Percentiles rank a stretch among this genome's conserved stretches.
phyloP scores from a whole-genome alignment of 2,113 vertebrate species.

The Setophaga petechia region DNA sequence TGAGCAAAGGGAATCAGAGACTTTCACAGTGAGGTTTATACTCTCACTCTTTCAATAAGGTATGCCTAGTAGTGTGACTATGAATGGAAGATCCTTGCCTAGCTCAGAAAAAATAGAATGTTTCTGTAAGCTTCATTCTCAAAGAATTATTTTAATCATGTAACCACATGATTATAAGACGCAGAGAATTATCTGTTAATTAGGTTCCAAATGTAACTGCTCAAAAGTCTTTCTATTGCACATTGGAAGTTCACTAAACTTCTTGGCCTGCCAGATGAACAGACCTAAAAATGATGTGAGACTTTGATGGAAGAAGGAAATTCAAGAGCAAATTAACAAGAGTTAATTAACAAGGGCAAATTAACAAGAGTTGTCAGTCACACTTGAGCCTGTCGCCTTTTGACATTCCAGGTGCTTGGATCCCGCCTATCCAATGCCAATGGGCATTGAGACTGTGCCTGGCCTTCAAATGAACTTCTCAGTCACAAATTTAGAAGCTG shows the following conservation, averaged over 20 bases:
- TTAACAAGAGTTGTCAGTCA: background rate
- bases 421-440: background rate
- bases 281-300: background rate
- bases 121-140: background rate
- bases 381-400: background rate
- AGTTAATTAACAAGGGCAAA: background rate
- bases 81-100: background rate
- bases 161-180: background rate
- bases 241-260: background rate
- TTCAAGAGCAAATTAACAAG: background rate
- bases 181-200: background rate
- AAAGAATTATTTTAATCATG: background rate
- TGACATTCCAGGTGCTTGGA: background rate
- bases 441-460: background rate
- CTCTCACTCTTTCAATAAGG: background rate
- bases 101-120: background rate
- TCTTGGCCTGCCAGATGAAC: background rate
- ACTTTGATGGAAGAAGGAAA: background rate
- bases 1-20: background rate
- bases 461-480: background rate
- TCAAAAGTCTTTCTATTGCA: background rate
- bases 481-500: background rate
- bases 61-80: background rate
- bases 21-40: background rate
- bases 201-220: background rate